Base-by-base conservation (phyloP, 2,797 vertebrate species). In the Apogon hyalosoma region DNA sequence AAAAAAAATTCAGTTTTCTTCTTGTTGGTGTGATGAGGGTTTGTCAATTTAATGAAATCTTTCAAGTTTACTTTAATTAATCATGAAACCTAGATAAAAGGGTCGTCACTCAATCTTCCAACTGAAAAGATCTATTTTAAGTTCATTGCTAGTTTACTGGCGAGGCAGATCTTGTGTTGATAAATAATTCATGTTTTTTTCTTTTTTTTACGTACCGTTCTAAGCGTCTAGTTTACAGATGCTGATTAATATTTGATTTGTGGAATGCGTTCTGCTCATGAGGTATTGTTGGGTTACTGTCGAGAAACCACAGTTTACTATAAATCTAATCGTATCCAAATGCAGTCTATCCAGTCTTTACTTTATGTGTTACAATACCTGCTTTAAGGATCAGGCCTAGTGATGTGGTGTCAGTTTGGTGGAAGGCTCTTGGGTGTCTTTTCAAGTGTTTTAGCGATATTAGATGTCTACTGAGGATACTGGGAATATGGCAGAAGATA, bases 211-310 rank as follows among this genome's bases (percentile, higher is more conserved):
- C 21, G 50, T 62, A 14, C 61, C 64, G 55, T 43, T 56, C 19
- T 46, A 31, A 73, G 49, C 19, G 11, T 77, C 60, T 67, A 38
- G 18, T 73, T 83, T 73, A 82, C 71, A 77, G 43, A 65, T 15
- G 15, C 13, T 38, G 21, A 72, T 86, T 51, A 84, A 85, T 82
- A 74, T 79, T 85, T 79, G 15, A 88, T 83, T 11, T 0, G 2
- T 43, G 42, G 10, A 54, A 62, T 45, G 15, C 49, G 62, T 50
- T 50, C 50, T 41, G 13, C 76, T 77, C 18, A 61, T 77, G 33
- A 77, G 80, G 74, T 74, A 75, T 77, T 77, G 53, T 61, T 50
- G 33, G 9, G 51, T 14, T 52, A 50, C 19, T 55, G 59, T 28
- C 28, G 50, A 31, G 1, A 74, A 36, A 58, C 43, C 36, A 38